These are phyloP conservation scores for Etia nguti DNA, from an alignment of 2,113 vertebrate species.

Conservation along the genomic window DNA sequence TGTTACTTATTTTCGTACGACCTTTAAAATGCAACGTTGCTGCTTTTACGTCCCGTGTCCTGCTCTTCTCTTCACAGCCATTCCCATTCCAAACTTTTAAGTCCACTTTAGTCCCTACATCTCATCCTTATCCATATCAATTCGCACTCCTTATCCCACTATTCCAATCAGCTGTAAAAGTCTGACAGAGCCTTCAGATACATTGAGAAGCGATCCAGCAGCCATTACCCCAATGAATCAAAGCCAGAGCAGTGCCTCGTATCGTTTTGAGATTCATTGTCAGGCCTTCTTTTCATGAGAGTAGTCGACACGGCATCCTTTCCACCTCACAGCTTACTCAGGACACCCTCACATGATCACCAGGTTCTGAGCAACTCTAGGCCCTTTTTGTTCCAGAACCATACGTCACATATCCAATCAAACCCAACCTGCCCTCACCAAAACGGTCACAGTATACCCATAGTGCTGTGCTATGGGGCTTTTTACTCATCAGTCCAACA, in stretches of 20 bases:
- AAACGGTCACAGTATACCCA: conserved; percentile 18
- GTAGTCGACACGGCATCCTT: not conserved
- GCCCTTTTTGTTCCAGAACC: conserved; percentile 13
- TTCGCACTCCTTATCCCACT: not conserved
- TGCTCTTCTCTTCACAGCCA: conserved; percentile 40
- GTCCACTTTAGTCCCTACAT: conserved; percentile 12
- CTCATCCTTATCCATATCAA: conserved; percentile 13
- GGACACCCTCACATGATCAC: conserved; percentile 17
- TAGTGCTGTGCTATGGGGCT: conserved; percentile 36
- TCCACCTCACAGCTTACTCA: not conserved
- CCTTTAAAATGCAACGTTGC: conserved; percentile 24
- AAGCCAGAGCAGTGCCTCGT: not conserved
- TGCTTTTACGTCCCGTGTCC: conserved; percentile 55
- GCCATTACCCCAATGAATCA: conserved; percentile 5
- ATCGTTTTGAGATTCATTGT: not conserved
- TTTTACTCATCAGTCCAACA: conserved; percentile 27
- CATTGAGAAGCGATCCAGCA: conserved; percentile 10
- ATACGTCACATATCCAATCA: conserved; percentile 21
- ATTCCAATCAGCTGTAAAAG: not conserved
- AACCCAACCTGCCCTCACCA: conserved; percentile 14
- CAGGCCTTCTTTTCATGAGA: not conserved
- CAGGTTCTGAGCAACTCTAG: not conserved
- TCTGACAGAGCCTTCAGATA: not conserved
- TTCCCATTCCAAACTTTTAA: conserved; percentile 27
- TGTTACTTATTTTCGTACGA: not conserved